These are phyloP conservation scores for Cydia strobilella DNA, from an alignment of 1,140 invertebrate species.

Conservation along the genomic window DNA sequence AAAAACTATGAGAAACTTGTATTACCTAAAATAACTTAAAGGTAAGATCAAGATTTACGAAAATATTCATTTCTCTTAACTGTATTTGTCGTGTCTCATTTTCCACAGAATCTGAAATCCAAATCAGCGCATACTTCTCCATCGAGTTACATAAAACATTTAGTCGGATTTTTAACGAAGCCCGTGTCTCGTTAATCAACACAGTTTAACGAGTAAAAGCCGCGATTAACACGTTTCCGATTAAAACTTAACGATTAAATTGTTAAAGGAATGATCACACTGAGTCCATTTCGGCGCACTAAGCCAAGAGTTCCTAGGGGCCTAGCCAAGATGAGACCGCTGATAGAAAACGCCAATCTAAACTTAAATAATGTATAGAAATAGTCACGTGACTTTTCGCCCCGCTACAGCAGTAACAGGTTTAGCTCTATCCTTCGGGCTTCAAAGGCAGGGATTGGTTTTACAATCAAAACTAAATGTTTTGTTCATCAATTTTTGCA, in stretches of 20 bases:
- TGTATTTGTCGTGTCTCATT: not conserved
- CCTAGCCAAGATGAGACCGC: too few relatives aligned
- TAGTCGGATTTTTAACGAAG: conserved; percentile 5
- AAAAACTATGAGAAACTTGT: not conserved
- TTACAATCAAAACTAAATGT: too few relatives aligned
- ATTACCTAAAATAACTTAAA: too few relatives aligned
- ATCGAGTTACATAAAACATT: not conserved
- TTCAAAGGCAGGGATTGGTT: too few relatives aligned
- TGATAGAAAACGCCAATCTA: too few relatives aligned
- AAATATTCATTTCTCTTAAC: not conserved
- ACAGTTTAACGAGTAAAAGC: not conserved
- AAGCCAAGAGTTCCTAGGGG: not conserved
- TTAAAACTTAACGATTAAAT: conserved; percentile 18
- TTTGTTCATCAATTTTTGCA: too few relatives aligned
- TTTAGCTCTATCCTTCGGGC: too few relatives aligned
- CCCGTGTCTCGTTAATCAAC: conserved; percentile 1
- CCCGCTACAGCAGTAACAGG: too few relatives aligned
- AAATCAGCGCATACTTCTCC: not conserved
- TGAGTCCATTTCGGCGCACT: not conserved
- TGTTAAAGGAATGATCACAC: not conserved
- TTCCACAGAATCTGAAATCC: not conserved
- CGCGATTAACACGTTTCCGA: conserved; percentile 16
- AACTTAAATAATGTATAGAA: too few relatives aligned
- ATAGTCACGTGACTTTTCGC: too few relatives aligned
- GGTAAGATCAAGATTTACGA: too few relatives aligned